These are phyloP conservation scores for Penaeus japonicus DNA, from an alignment of 1,140 invertebrate genomes.

Conservation along the genomic window DNA sequence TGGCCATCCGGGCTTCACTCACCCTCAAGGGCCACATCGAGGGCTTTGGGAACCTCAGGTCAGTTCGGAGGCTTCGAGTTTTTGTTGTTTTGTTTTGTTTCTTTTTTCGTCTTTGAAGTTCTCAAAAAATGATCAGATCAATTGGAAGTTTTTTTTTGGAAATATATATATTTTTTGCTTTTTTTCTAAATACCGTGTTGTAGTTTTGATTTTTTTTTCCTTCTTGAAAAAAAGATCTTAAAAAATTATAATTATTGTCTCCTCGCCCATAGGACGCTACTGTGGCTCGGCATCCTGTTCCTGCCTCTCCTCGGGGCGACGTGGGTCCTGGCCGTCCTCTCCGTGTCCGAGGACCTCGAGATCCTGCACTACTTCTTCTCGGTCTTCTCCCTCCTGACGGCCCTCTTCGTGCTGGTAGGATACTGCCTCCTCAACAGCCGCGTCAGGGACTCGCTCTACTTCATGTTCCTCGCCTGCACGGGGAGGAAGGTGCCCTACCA, in stretches of 20 bases:
- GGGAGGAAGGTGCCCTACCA: constrained; percentile 82
- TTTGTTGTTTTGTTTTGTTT: no score
- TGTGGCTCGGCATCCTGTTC: constrained; percentile 84
- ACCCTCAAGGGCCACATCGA: constrained; percentile 88
- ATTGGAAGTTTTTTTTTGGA: no score
- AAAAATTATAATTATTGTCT: constrained; percentile 37
- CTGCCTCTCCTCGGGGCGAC: constrained; percentile 79
- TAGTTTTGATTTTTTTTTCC: no score
- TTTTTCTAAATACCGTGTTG: background rate
- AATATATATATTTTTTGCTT: background rate
- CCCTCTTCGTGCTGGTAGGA: constrained; percentile 80
- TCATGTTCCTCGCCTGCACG: constrained; percentile 74
- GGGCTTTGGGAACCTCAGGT: constrained; percentile 87
- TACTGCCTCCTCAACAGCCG: constrained; percentile 83
- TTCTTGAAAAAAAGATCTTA: no score
- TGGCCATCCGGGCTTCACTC: constrained; percentile 88
- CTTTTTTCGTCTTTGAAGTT: no score
- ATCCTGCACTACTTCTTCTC: constrained; percentile 78
- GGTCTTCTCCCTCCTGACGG: constrained; percentile 75
- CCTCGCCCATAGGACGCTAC: constrained; percentile 72
- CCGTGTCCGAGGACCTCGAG: constrained; percentile 79
- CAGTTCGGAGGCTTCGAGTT: background rate
- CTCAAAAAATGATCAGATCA: no score
- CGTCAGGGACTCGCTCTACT: constrained; percentile 75
- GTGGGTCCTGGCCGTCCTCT: constrained; percentile 83